Conservation (phyloP, 2,113 vertebrate species). For the Dipodomys ordii region DNA sequence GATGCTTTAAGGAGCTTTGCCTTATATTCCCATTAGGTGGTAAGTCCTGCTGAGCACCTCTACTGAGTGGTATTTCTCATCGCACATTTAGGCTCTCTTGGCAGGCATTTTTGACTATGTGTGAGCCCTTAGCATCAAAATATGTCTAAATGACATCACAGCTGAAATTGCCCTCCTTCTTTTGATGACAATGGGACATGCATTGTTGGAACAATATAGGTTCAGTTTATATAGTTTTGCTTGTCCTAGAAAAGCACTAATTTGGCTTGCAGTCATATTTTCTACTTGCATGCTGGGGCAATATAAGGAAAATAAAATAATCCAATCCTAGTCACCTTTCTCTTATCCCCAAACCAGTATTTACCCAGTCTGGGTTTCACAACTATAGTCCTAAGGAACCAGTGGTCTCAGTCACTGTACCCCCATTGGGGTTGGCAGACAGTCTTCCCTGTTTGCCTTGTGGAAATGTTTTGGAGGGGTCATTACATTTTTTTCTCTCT, state of each 20-base stretch:
- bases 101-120: constrained; percentile 44
- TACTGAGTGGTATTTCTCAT: constrained; percentile 65
- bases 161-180: constrained; percentile 78
- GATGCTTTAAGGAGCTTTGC: constrained; percentile 14
- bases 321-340: constrained; percentile 66
- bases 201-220: constrained; percentile 78
- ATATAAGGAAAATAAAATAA: constrained; percentile 63
- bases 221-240: constrained; percentile 81
- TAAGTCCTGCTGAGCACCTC: constrained; percentile 70
- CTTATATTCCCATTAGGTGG: constrained; percentile 48
- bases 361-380: constrained; percentile 78
- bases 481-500: neutral
- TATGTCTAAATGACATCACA: constrained; percentile 68
- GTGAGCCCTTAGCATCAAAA: constrained; percentile 80
- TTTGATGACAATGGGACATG: constrained; percentile 82
- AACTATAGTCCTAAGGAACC: constrained; percentile 67
- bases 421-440: neutral
- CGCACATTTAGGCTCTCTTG: constrained; percentile 61
- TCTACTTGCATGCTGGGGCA: constrained; percentile 84
- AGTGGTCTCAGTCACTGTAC: neutral
- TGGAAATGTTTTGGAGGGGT: constrained; percentile 34
- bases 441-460: constrained; percentile 36
- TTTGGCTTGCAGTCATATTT: constrained; percentile 79
- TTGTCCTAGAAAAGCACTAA: constrained; percentile 83
- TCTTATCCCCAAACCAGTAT: neutral